Evolutionary conservation across 2,888 invertebrate species (phyloP).

Genomic region (Zonitis immaculata): DNA sequence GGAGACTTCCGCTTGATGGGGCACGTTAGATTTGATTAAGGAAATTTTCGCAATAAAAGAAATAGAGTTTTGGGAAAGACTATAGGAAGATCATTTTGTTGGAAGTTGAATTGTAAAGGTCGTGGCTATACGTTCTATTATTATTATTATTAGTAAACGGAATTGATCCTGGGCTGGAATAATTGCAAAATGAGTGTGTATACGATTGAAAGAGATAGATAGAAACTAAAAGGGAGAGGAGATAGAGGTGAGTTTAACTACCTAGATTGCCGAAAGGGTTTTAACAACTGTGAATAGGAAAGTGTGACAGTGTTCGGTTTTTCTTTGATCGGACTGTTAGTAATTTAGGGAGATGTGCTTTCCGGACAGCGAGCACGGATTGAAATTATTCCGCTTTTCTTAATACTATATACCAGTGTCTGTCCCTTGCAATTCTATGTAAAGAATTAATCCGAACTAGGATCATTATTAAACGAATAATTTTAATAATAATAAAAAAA

Average conservation of each 20-base stretch:
- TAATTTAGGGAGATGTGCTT: conserved; percentile 38
- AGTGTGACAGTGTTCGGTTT: conserved; percentile 30
- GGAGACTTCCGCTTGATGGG: conserved; percentile 38
- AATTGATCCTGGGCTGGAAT: too few species aligned
- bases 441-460: conserved; percentile 29
- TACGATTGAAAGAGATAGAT: too few species aligned
- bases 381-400: conserved; percentile 41
- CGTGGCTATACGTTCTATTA: too few species aligned
- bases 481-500: too few species aligned
- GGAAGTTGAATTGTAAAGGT: conserved; percentile 6
- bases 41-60: conserved; percentile 38
- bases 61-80: conserved; percentile 24
- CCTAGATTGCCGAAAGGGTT: conserved; percentile 24
- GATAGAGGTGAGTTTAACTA: conserved; percentile 12
- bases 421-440: conserved; percentile 34
- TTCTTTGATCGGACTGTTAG: conserved; percentile 39
- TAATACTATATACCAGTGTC: conserved; percentile 29
- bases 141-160: too few species aligned
- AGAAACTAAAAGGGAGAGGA: too few species aligned
- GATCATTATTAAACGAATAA: background rate
- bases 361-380: conserved; percentile 38
- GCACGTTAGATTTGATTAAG: conserved; percentile 41
- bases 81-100: conserved; percentile 3
- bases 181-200: too few species aligned
- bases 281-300: conserved; percentile 30